Conservation (phyloP, 2,888 invertebrate genomes). For the Pristionchus fissidentatus region DNA sequence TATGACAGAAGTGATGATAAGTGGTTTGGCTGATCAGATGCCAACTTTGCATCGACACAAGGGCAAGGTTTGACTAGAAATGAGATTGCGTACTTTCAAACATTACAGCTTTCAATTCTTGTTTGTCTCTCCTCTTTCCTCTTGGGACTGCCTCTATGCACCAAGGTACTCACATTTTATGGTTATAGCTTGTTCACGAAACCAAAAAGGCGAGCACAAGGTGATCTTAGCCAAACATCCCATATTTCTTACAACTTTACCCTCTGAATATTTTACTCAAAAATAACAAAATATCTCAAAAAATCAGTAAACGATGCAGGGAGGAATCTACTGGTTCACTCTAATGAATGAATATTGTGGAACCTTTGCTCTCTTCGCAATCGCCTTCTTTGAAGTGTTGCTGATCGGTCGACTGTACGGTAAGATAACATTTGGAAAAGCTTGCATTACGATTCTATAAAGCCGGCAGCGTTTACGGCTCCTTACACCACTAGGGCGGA, state of each 20-base stretch:
- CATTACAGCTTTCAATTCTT: slow-evolving; percentile 12
- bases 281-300: background rate
- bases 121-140: slow-evolving; percentile 40
- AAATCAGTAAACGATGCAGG: slow-evolving; percentile 6
- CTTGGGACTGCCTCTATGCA: slow-evolving; percentile 46
- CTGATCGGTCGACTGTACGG: slow-evolving; percentile 44
- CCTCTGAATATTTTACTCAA: background rate
- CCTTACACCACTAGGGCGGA: too few species aligned
- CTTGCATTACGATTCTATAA: too few species aligned
- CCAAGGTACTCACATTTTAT: background rate
- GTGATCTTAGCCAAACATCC: background rate
- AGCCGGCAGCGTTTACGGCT: too few species aligned
- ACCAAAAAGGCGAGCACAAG: background rate
- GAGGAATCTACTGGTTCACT: slow-evolving; percentile 49
- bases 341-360: slow-evolving; percentile 48
- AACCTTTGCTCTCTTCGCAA: slow-evolving; percentile 41
- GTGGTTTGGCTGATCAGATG: slow-evolving; percentile 46
- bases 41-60: slow-evolving; percentile 37
- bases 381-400: slow-evolving; percentile 37
- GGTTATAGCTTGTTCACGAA: background rate
- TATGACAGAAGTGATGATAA: slow-evolving; percentile 43
- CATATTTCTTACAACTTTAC: background rate
- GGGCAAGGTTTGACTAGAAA: slow-evolving; percentile 5
- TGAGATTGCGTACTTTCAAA: background rate
- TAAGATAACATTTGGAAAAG: too few species aligned